These are phyloP conservation scores for Heliconius eleuchia DNA, from an alignment of 1,140 invertebrate species.

Conservation along the genomic window DNA sequence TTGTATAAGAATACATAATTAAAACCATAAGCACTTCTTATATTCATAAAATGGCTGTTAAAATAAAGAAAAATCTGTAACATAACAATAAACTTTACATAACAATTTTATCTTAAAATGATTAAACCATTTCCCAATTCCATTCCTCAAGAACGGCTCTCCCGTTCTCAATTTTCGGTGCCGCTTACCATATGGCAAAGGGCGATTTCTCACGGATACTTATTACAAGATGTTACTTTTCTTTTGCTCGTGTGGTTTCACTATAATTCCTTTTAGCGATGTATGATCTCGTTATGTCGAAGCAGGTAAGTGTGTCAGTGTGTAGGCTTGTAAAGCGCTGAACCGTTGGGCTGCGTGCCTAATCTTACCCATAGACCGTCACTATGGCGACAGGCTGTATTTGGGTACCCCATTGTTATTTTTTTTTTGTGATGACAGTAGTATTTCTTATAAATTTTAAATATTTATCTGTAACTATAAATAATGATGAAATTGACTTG, in stretches of 20 bases:
- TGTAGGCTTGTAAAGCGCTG: conserved; percentile 39
- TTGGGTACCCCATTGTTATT: background rate
- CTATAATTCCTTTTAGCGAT: conserved; percentile 39
- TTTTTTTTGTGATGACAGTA: background rate
- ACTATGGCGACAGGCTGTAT: conserved; percentile 16
- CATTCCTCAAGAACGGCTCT: too few species aligned
- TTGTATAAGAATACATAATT: too few species aligned
- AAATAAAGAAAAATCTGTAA: too few species aligned
- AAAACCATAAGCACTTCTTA: too few species aligned
- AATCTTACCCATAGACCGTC: conserved; percentile 54
- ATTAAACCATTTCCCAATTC: too few species aligned
- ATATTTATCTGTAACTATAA: background rate
- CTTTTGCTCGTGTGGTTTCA: conserved; percentile 25
- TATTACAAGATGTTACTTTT: conserved; percentile 18
- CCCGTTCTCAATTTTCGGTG: background rate
- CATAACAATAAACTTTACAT: too few species aligned
- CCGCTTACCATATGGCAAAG: conserved; percentile 15
- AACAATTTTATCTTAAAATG: too few species aligned
- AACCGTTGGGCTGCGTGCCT: conserved; percentile 55
- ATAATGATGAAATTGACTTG: too few species aligned
- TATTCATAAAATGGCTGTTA: too few species aligned
- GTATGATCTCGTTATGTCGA: conserved; percentile 47
- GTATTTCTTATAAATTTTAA: background rate
- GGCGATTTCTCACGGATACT: conserved; percentile 19
- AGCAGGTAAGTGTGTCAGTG: conserved; percentile 46